Evolutionary conservation across 2,797 vertebrate genomes (phyloP), one percentile per base, ranked within the genome.

Genomic region (Rhinichthys osculus): DNA sequence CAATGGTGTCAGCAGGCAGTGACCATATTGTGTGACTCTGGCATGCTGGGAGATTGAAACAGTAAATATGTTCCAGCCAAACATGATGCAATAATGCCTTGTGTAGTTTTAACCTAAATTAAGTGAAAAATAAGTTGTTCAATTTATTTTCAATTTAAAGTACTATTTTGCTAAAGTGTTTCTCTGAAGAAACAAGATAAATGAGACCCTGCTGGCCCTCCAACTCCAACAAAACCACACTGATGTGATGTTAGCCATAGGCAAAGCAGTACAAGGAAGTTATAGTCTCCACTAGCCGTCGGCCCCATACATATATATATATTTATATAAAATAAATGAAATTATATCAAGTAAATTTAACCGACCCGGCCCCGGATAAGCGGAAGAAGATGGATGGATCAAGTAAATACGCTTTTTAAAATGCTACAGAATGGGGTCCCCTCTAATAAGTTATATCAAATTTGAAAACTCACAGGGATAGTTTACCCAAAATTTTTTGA

Each of bases 41-140:
- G 23, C 23, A 72, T 72, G 70, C 70, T 44, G 70, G 42, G 70
- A 72, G 42, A 47, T 72, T 72, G 70, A 72, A 47, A 72, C 70
- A 47, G 70, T 72, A 72, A 72, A 72, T 72, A 72, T 59, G 40
- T 27, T 66, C 40, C n/a, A 83, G 21, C 50, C 66, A 74, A 35
- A 71, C 84, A 44, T 50, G 7, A 23, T 33, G 23, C 42, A 30
- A 80, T 11, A 74, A 80, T 50, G 40, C 70, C 23, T 72, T 71
- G 42, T 42, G 38, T 71, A 71, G 69, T n/a, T 44, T 71, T 27
- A 73, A 73, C 14, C 42, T 30, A 30, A 30, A 72, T 44, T 47
- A 27, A 72, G 9, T 62, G n/a, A 30, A 47, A 73, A 73, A 47
- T 30, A 27, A 47, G 42, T 5, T 47, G 27, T 73, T 73, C n/a